Conservation (phyloP, 2,888 invertebrate species). For the Caenorhabditis wallacei region DNA sequence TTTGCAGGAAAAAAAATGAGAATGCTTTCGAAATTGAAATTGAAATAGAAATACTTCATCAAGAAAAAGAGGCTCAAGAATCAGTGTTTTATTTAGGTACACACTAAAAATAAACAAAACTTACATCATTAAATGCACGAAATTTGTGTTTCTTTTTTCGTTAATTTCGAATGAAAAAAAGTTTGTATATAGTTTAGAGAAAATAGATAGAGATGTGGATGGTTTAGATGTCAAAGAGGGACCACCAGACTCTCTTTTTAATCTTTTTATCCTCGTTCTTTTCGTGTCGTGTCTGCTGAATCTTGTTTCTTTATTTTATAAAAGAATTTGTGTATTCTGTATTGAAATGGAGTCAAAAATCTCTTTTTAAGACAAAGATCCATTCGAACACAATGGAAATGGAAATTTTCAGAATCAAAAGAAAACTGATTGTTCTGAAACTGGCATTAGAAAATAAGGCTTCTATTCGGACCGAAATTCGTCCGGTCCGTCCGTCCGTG, state of each 20-base stretch:
- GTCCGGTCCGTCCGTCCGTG: no score
- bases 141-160: conserved; percentile 17
- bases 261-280: neutral
- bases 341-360: neutral
- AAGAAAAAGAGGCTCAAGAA: conserved; percentile 43
- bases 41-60: conserved; percentile 37
- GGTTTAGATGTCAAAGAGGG: neutral
- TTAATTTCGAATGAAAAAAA: neutral
- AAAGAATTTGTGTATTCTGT: neutral
- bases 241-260: conserved; percentile 8
- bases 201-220: no score
- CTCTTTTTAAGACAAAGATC: neutral
- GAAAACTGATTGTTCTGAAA: no score
- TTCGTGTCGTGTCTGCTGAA: neutral
- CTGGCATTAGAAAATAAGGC: no score
- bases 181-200: conserved; percentile 4
- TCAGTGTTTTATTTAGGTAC: conserved; percentile 25
- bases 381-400: neutral
- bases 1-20: conserved; percentile 29
- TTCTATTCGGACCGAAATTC: no score
- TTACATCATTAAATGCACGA: conserved; percentile 27
- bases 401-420: neutral
- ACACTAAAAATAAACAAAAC: conserved; percentile 34
- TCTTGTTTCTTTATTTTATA: neutral
- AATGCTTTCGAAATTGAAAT: conserved; percentile 40